A percentile compares a stretch with the other conserved stretches of the same genome.
Evolutionary conservation across 2,113 vertebrate genomes (phyloP).

Genomic region (Peromyscus maniculatus): DNA sequence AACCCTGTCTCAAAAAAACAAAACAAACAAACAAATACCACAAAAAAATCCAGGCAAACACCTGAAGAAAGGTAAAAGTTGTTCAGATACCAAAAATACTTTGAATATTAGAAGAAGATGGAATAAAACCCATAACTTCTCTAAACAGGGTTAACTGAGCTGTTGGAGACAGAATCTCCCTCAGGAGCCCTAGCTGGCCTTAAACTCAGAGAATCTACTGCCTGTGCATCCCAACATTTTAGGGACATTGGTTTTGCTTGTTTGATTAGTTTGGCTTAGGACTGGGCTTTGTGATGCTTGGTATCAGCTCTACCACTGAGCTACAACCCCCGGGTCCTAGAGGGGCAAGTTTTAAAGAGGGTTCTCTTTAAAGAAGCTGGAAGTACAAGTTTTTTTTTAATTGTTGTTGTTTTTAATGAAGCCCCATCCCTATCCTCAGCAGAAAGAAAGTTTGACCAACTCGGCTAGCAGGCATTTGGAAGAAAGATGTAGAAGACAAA

Average conservation of each 20-base stretch:
- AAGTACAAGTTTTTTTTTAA: not conserved
- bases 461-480: not conserved
- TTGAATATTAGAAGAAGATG: not conserved
- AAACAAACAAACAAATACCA: not conserved
- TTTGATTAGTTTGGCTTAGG: not conserved
- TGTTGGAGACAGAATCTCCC: not conserved
- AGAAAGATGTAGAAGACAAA: not conserved
- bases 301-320: not conserved
- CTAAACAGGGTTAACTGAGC: not conserved
- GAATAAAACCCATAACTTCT: not conserved
- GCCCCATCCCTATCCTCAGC: not conserved
- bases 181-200: not conserved
- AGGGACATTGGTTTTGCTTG: not conserved
- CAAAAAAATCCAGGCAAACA: not conserved
- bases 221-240: not conserved
- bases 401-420: not conserved
- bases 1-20: not conserved
- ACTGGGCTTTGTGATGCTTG: not conserved
- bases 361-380: not conserved
- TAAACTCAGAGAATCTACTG: not conserved
- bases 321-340: not conserved
- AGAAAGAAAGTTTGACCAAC: not conserved
- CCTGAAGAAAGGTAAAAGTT: not conserved
- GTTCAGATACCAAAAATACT: not conserved
- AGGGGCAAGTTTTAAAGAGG: not conserved